A percentile compares a stretch with the other conserved stretches of the same genome.
Evolutionary conservation across 2,888 invertebrate species (phyloP).

Genomic region (Kryphioiulus occultus): DNA sequence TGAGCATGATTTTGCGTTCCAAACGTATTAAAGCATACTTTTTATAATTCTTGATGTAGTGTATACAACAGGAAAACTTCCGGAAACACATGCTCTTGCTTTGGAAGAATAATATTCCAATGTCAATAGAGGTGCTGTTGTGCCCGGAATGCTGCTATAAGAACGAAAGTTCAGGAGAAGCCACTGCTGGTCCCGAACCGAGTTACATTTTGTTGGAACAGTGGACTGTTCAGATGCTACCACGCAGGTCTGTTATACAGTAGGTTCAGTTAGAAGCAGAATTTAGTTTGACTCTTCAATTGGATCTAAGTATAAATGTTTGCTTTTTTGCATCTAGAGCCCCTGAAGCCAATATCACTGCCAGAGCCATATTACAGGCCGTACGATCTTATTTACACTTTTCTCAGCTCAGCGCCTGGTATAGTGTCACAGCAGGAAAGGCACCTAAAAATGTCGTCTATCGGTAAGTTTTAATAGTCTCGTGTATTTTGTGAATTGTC

Average conservation of each 20-base stretch:
- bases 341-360: constrained; percentile 57
- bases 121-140: constrained; percentile 82
- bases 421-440: constrained; percentile 65
- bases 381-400: constrained; percentile 94
- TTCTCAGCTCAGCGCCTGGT: constrained; percentile 96
- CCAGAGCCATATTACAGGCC: constrained; percentile 83
- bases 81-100: constrained; percentile 69
- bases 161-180: constrained; percentile 60
- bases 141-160: constrained; percentile 75
- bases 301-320: not conserved
- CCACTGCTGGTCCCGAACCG: constrained; percentile 61
- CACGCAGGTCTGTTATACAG: constrained; percentile 66
- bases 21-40: not conserved
- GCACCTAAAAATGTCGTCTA: constrained; percentile 68
- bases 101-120: constrained; percentile 75
- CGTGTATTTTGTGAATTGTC: not conserved
- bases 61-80: constrained; percentile 67
- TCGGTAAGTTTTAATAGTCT: constrained; percentile 62
- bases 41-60: constrained; percentile 61
- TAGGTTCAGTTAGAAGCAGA: not conserved
- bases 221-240: constrained; percentile 77
- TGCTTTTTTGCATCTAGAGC: constrained; percentile 53
- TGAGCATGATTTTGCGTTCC: not conserved
- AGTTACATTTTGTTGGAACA: constrained; percentile 74
- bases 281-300: not conserved